These are phyloP conservation scores for Sialis fuliginosa DNA, from an alignment of 2,888 invertebrate species.

Conservation along the genomic window DNA sequence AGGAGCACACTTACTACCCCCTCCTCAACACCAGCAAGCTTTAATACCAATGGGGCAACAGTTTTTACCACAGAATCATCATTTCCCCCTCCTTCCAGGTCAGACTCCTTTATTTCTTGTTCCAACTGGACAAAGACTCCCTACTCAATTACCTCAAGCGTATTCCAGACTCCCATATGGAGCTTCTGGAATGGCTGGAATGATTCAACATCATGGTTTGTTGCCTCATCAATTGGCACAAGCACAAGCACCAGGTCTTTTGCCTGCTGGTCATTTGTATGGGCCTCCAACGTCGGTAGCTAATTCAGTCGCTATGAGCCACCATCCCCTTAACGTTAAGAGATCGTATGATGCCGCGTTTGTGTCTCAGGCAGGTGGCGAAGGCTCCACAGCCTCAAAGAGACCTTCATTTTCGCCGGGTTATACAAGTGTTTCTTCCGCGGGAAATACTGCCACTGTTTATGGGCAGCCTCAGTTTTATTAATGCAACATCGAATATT, in stretches of 20 bases:
- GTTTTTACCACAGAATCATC: conserved; percentile 21
- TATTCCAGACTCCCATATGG: conserved; percentile 2
- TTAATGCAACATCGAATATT: neutral
- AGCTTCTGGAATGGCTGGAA: neutral
- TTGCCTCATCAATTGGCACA: conserved; percentile 16
- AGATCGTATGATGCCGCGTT: conserved; percentile 26
- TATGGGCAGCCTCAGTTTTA: conserved; percentile 21
- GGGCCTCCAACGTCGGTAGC: neutral
- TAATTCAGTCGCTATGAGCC: neutral
- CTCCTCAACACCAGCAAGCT: conserved; percentile 15
- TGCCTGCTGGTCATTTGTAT: conserved; percentile 7
- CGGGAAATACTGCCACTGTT: conserved; percentile 14
- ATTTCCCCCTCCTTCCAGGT: conserved; percentile 21
- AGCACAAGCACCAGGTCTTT: conserved; percentile 11
- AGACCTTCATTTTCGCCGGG: neutral
- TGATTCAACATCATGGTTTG: conserved; percentile 1
- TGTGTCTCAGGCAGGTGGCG: conserved; percentile 19
- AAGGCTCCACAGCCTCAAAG: conserved; percentile 8
- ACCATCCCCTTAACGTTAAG: conserved; percentile 21
- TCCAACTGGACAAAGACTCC: conserved; percentile 5
- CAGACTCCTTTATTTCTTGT: conserved; percentile 24
- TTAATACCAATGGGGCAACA: conserved; percentile 17
- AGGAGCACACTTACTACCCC: conserved; percentile 11
- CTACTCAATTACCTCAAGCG: conserved; percentile 14
- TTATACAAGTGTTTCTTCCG: conserved; percentile 8